Conservation (phyloP, 2,888 invertebrate genomes). For the Rugalucina vietnamica region DNA sequence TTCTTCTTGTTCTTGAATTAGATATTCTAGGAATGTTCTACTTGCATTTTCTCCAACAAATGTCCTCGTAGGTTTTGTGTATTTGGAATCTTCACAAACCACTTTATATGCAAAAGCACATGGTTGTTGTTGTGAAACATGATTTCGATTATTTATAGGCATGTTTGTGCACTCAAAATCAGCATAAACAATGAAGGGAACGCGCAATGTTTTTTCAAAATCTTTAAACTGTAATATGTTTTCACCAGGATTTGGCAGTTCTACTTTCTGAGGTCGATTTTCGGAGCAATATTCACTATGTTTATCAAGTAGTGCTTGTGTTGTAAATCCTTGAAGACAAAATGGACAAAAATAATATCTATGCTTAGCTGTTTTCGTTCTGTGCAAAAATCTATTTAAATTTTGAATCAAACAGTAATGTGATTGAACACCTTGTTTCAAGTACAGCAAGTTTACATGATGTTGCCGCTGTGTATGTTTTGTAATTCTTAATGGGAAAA, state of each 20-base stretch:
- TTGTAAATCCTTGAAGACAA: not conserved
- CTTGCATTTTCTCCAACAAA: slow-evolving; percentile 28
- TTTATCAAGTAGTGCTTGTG: not conserved
- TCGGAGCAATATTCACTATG: not conserved
- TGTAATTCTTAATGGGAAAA: slow-evolving; percentile 27
- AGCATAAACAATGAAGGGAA: not conserved
- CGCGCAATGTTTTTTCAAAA: not conserved
- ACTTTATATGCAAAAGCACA: slow-evolving; percentile 11
- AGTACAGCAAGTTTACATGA: slow-evolving; percentile 15
- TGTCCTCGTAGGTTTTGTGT: slow-evolving; percentile 19
- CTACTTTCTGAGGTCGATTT: not conserved
- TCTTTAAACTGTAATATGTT: not conserved
- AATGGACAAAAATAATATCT: not conserved
- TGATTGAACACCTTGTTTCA: not conserved
- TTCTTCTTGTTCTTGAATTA: slow-evolving; percentile 47
- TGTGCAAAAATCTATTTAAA: not conserved
- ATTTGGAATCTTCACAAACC: slow-evolving; percentile 19
- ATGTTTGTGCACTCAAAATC: slow-evolving; percentile 4
- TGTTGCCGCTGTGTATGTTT: slow-evolving; percentile 17
- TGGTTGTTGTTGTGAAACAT: not conserved
- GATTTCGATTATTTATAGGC: not conserved
- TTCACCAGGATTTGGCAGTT: not conserved
- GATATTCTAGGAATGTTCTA: slow-evolving; percentile 22
- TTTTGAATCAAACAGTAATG: not conserved
- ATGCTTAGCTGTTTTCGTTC: not conserved